Evolutionary conservation across 2,797 vertebrate species (phyloP).

Genomic region (Numenius phaeopus): DNA sequence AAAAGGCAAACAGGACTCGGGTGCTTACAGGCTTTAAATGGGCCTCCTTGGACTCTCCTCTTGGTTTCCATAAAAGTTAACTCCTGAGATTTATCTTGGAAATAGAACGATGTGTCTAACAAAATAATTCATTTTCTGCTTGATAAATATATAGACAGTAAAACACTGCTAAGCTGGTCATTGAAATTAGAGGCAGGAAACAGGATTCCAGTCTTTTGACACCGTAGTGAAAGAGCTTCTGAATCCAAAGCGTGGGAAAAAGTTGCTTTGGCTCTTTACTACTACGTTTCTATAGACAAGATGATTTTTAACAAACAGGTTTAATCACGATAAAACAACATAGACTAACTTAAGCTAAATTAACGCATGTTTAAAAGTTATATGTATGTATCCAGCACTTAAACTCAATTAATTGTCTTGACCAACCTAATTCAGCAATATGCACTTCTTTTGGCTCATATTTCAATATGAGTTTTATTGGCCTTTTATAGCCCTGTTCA

Average conservation of each 20-base stretch:
- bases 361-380: not conserved
- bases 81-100: constrained; percentile 76
- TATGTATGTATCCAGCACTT: not conserved
- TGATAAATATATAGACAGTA: constrained; percentile 79
- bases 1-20: constrained; percentile 67
- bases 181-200: constrained; percentile 80
- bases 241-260: constrained; percentile 71
- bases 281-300: not conserved
- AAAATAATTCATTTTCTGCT: constrained; percentile 75
- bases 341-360: not conserved
- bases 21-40: constrained; percentile 60
- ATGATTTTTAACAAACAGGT: not conserved
- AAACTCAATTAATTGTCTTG: constrained; percentile 35
- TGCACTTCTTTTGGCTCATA: constrained; percentile 8
- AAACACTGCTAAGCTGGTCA: constrained; percentile 73
- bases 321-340: not conserved
- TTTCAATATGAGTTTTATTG: constrained; percentile 64
- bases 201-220: constrained; percentile 72
- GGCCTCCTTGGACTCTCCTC: constrained; percentile 60
- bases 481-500: constrained; percentile 47
- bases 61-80: constrained; percentile 74
- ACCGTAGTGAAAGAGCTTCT: constrained; percentile 73
- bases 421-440: not conserved
- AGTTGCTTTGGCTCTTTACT: constrained; percentile 51
- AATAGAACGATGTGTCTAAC: constrained; percentile 64